A percentile compares a stretch with the other conserved stretches of the same genome.
Evolutionary conservation across 2,888 invertebrate genomes (phyloP).

Genomic region (Cyclophora punctaria): DNA sequence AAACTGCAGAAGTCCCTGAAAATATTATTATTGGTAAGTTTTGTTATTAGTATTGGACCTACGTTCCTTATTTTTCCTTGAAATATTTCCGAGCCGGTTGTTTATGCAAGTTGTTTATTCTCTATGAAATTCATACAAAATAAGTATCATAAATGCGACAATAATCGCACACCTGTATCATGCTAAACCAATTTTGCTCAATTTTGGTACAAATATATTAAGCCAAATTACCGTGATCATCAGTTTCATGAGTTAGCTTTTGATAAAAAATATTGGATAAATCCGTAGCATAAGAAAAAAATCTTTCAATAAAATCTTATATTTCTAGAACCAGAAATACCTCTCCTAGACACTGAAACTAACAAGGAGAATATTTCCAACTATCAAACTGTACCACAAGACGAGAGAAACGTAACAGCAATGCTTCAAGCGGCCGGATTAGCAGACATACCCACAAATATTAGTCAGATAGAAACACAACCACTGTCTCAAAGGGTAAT

Average conservation of each 20-base stretch:
- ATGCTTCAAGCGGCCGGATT: slow-evolving; percentile 46
- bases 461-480: slow-evolving; percentile 6
- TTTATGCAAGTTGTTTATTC: slow-evolving; percentile 4
- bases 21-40: no score
- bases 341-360: slow-evolving; percentile 8
- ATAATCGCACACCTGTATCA: no score
- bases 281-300: neutral
- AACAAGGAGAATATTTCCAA: slow-evolving; percentile 43
- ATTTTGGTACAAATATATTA: no score
- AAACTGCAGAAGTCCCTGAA: no score
- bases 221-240: no score
- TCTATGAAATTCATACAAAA: no score
- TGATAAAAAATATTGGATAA: slow-evolving; percentile 11
- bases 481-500: slow-evolving; percentile 9
- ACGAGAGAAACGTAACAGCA: slow-evolving; percentile 27
- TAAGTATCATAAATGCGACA: no score
- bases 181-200: no score
- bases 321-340: slow-evolving; percentile 24
- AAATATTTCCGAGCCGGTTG: no score
- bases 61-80: no score
- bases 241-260: no score
- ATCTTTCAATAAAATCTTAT: neutral
- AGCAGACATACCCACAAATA: slow-evolving; percentile 28
- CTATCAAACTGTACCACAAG: slow-evolving; percentile 8
- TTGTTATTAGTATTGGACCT: no score